Base-by-base conservation (phyloP, 2,113 vertebrate species). In the Datnioides undecimradiatus region DNA sequence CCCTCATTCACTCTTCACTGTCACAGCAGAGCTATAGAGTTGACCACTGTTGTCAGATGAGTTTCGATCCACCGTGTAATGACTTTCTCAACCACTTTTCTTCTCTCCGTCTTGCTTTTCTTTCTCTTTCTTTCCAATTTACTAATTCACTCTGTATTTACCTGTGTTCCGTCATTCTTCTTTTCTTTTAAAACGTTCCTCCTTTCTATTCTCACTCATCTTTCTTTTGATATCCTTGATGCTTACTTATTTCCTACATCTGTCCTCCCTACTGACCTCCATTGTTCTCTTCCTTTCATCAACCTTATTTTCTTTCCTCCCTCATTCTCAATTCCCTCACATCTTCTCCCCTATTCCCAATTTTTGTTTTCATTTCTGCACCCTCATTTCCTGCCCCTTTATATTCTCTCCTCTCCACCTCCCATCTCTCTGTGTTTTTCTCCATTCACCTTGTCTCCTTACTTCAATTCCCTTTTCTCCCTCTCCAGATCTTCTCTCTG, bases 401-500 rank as follows among this genome's bases (percentile, higher is more conserved):
- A 4, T 38, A 13, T 59, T 23, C 51, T 36, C 33, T 34, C 40
- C 41, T 9, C 11, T 48, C 48, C 58, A 25, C 9, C 21, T 41
- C 2, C 51, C 4, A 9, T 33, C 11, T 17, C 49, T 43, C 36
- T 1, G 0, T 36, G 12, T 49, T 48, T 34, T 29, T 41, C 23
- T 52, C 23, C 1, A 16, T 57, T 72, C 21, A 23, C n/a, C 13
- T 40, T 70, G n/a, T 76, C 17, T 3, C 23, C 55, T 63, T 4
- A 17, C 69, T 57, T 57, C 55, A 13, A n/a, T 29, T 34, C 43
- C n/a, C 51, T 10, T 36, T 45, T 16, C 40, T 8, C 79, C 5
- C 0, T 84, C 59, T 55, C 6, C 87, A 94, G 92, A 93, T 94
- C 92, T 93, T 93, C 90, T 93, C 95, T 64, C 90, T 97, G 77